These are phyloP conservation scores for Lydus trimaculatus DNA, from an alignment of 2,888 invertebrate genomes.

Conservation along the genomic window DNA sequence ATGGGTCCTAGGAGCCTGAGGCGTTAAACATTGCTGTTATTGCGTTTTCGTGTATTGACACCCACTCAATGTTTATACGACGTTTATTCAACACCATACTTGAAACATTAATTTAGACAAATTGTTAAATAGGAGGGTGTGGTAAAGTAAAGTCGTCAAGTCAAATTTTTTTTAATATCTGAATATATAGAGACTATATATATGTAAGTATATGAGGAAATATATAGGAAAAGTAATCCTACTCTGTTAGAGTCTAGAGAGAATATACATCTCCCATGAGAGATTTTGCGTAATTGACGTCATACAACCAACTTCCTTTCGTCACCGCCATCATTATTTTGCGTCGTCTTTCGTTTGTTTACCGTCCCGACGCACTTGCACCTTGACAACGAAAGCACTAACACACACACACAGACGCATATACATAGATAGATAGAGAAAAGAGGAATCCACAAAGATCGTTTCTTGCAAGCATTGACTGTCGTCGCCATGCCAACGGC, in stretches of 20 bases:
- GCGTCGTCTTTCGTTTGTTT: constrained; percentile 13
- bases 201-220: neutral
- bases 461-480: constrained; percentile 33
- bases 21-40: constrained; percentile 40
- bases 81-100: constrained; percentile 8
- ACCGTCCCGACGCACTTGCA: constrained; percentile 17
- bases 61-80: constrained; percentile 28
- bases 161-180: neutral
- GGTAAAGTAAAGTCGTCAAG: neutral
- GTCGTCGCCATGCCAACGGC: constrained; percentile 41
- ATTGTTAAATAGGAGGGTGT: neutral
- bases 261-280: neutral
- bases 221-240: neutral
- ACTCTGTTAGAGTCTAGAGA: neutral
- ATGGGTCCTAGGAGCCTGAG: constrained; percentile 33
- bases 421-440: constrained; percentile 16
- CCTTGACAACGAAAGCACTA: constrained; percentile 19
- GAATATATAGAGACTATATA: neutral
- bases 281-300: neutral
- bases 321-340: constrained; percentile 5
- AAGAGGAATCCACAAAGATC: constrained; percentile 2
- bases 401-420: constrained; percentile 3
- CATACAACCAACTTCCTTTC: neutral
- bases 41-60: constrained; percentile 53
- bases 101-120: constrained; percentile 24